Evolutionary conservation across 35 echinoderm and acorn worm genomes (phyloP).

Genomic region (Ophiothrix spiculata): DNA sequence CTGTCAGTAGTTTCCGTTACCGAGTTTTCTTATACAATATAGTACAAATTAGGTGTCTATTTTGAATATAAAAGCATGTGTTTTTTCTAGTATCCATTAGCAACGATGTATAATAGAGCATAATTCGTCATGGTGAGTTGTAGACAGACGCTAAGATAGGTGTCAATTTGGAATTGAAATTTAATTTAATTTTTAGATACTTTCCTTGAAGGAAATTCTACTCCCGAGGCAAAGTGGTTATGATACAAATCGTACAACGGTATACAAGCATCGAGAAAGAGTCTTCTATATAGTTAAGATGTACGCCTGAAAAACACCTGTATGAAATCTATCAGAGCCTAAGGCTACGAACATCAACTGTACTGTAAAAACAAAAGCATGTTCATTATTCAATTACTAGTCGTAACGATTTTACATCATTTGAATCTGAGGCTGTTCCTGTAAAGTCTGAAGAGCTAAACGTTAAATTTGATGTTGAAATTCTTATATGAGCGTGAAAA

Average conservation of each 20-base stretch:
- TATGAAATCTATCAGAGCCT: background rate
- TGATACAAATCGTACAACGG: background rate
- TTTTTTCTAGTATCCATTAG: background rate
- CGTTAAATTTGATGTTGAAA: background rate
- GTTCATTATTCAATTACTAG: constrained; percentile 10
- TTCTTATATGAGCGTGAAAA: background rate
- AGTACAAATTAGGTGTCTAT: too few species aligned
- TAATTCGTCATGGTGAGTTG: background rate
- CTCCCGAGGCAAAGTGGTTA: background rate
- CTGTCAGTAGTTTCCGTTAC: background rate
- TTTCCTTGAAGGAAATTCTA: background rate
- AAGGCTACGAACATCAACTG: constrained; percentile 2
- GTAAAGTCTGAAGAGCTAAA: background rate
- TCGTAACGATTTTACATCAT: background rate
- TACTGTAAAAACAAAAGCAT: constrained; percentile 10
- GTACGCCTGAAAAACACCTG: background rate
- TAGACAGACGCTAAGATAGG: background rate
- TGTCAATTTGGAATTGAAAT: background rate
- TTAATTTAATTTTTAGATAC: background rate
- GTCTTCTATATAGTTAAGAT: background rate
- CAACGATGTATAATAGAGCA: background rate
- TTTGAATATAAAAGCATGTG: too few species aligned
- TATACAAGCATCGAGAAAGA: background rate
- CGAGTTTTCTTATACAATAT: too few species aligned
- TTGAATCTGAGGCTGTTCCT: background rate